These are phyloP conservation scores for Zootermopsis nevadensis DNA, from an alignment of 2,888 invertebrate genomes.

Conservation along the genomic window DNA sequence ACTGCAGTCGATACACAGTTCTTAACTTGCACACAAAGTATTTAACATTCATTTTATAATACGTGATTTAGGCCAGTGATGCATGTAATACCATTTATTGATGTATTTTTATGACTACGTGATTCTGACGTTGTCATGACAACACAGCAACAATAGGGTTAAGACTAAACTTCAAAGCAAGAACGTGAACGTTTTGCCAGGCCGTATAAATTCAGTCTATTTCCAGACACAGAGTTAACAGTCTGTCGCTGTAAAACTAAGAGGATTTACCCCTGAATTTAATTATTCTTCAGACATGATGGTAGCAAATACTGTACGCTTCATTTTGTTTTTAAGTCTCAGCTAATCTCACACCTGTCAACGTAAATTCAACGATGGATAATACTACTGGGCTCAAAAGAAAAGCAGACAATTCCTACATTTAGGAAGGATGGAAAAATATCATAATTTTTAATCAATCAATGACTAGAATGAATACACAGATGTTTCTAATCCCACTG, in stretches of 20 bases:
- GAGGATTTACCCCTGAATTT: not conserved
- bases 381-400: not conserved
- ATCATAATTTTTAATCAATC: too few relatives aligned
- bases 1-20: too few relatives aligned
- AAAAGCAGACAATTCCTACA: not conserved
- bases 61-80: not conserved
- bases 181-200: not conserved
- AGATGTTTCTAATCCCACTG: too few relatives aligned
- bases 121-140: not conserved
- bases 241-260: not conserved
- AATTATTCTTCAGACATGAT: constrained; percentile 17
- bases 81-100: not conserved
- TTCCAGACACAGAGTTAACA: not conserved
- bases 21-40: too few relatives aligned
- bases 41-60: too few relatives aligned
- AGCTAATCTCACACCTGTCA: not conserved
- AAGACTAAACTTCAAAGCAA: not conserved
- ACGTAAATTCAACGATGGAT: not conserved
- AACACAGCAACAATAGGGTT: not conserved
- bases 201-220: not conserved
- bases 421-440: too few relatives aligned
- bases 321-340: not conserved
- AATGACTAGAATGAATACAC: too few relatives aligned
- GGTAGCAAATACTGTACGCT: not conserved
- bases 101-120: not conserved